Evolutionary conservation across 2,113 vertebrate genomes (phyloP), one percentile per base, ranked within the genome.

Genomic region (Mus musculus): DNA sequence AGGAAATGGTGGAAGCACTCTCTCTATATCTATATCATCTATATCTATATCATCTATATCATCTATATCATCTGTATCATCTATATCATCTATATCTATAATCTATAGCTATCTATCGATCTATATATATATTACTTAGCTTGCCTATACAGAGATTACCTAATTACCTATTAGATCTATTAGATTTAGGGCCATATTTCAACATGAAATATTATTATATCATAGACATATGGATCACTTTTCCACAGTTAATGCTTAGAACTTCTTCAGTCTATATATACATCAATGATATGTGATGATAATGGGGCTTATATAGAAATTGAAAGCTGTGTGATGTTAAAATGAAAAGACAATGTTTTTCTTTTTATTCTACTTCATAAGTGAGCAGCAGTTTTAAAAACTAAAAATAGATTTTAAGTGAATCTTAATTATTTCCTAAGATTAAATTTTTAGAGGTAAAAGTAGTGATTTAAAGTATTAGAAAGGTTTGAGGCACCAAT

Each of bases 151-250:
- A 94, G 96, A 91, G 19, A 81, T 86, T 95, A 39, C 88, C 12
- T 54, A 54, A 54, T 54, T 54, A 54, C 54, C 54, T 54, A 54
- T 54, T 54, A 54, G 24, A 65, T 7, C 75, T 95, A 71, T 89
- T 82, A 82, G n/a, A 77, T 89, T 90, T 22, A 90, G 82, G 24
- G 12, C 17, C 0, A 1, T 52, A 10, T 82, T 12, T 92, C 77
- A 96, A 63, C 65, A 85, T 78, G 75, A 78, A 72, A 39, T 56
- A 77, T 92, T 94, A 96, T 92, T 94, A 56, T 65, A 72, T 93
- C 42, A 81, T 36, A 91, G 49, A 94, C 88, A 63, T 84, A 63
- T 72, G 92, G 17, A 8, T 78, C 52, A 54, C 49, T 30, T 78
- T 93, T 95, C 49, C 9, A 90, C 33, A 90, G 69, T 20, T 78